Evolutionary conservation across 2,888 invertebrate species (phyloP), one percentile per base, ranked within the genome.

Genomic region (Apamea anceps): DNA sequence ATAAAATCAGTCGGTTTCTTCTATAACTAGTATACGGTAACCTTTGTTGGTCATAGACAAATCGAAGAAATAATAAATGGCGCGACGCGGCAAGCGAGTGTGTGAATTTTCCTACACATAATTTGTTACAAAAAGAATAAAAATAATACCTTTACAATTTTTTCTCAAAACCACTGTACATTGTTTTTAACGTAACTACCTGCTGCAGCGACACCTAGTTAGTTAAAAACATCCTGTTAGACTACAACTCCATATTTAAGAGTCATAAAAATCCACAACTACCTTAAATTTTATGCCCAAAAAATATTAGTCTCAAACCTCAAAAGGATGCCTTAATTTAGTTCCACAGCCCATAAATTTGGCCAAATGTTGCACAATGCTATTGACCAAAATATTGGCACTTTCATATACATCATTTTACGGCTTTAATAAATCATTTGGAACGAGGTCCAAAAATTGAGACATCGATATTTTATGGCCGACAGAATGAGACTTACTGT

Each of bases 351-450:
- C 66, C 74, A 82, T 82, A 89, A 85, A 86, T 77, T 73, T 77
- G 21, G 70, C 68, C 63, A 65, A 70, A 45, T 37, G 63, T 80
- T 83, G 70, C 78, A 81, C 88, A 89, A 90, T 87, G 66, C 72
- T 77, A 75, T 77, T 81, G 81, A 63, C 84, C 75, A 81, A 86
- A 83, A 72, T 85, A 85, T 88, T 84, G 86, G 79, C 79, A 87
- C 32, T 72, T 80, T 77, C 76, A 74, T 75, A 87, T 87, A 85
- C 85, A 84, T 87, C 85, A 87, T 79, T 68, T 81, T 83, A 87
- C 79, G 62, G 77, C 70, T 54, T 57, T 25, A 72, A 91, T 93
- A 92, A 92, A 92, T 92, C 92, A 92, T 84, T 87, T 76, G 80
- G 79, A 87, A 90, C 86, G 86, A 87, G 89, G 76, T 75, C 87